Conservation (phyloP, 2,797 vertebrate genomes). For the Octomys mimax region DNA sequence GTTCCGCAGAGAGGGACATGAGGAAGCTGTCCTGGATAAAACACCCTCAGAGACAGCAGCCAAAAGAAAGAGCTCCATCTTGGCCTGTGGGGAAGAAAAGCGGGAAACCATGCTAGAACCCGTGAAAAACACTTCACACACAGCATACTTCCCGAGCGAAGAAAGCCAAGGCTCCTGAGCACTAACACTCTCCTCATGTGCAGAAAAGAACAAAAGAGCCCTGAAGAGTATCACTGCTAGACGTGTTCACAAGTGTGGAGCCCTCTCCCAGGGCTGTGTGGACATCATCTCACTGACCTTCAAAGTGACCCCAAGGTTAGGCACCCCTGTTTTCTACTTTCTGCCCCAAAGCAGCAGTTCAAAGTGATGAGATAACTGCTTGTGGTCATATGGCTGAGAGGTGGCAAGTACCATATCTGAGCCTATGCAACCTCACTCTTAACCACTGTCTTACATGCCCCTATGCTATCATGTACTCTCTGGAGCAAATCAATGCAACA, state of each 20-base stretch:
- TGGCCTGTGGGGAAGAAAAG: neutral
- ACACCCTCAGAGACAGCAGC: neutral
- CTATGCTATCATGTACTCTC: neutral
- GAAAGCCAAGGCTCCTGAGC: neutral
- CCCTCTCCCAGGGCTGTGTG: neutral
- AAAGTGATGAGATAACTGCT: neutral
- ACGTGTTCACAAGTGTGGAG: too few species aligned
- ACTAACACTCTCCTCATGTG: neutral
- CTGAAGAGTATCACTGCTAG: neutral
- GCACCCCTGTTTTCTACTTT: neutral
- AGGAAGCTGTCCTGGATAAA: neutral
- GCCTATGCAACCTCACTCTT: neutral
- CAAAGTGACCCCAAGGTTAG: neutral
- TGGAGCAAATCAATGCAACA: constrained; percentile 28
- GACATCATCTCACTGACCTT: neutral
- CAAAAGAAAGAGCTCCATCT: neutral
- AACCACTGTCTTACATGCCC: neutral
- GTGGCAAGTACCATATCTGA: neutral
- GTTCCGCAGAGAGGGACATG: neutral
- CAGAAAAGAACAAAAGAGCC: neutral
- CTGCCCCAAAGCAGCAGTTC: neutral
- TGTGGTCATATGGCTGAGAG: neutral
- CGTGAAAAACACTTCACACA: neutral
- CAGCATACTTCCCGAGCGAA: neutral
- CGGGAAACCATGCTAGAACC: neutral